phyloP scores from a whole-genome alignment of 2,888 invertebrate genomes.

The Strigamia maritima region DNA sequence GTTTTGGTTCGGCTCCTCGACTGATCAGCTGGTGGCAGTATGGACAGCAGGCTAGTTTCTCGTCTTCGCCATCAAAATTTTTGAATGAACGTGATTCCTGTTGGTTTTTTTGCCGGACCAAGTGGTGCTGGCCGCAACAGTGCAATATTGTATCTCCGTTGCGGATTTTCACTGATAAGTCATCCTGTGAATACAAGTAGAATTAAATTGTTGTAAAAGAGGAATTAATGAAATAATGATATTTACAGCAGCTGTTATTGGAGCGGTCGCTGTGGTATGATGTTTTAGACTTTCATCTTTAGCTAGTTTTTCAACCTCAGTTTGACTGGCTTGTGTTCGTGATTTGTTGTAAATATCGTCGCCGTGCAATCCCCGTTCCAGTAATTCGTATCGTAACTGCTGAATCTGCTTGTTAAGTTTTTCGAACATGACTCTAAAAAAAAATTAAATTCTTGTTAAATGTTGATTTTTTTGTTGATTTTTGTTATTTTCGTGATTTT shows the following conservation, averaged over 20 bases:
- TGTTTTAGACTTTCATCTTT: background rate
- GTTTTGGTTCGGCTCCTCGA: background rate
- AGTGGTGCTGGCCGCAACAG: conserved; percentile 28
- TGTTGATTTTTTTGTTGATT: too few relatives aligned
- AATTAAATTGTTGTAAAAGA: too few relatives aligned
- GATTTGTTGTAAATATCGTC: background rate
- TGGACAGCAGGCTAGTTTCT: background rate
- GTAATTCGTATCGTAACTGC: background rate
- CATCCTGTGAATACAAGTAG: background rate
- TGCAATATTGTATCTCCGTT: background rate
- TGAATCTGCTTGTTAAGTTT: conserved; percentile 33
- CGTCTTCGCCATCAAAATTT: background rate
- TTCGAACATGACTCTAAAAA: background rate
- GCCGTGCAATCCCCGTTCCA: background rate
- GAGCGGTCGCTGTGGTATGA: too few relatives aligned
- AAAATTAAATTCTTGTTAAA: too few relatives aligned
- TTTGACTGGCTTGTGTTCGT: conserved; percentile 10
- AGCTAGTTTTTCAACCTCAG: background rate
- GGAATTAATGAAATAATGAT: too few relatives aligned
- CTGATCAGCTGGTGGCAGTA: background rate
- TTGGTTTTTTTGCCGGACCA: background rate
- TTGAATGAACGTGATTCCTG: background rate
- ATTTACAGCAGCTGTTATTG: too few relatives aligned
- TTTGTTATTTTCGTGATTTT: too few relatives aligned
- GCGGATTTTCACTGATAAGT: background rate